phyloP scores from a whole-genome alignment of 2,888 invertebrate species.

The Pocota personata region DNA sequence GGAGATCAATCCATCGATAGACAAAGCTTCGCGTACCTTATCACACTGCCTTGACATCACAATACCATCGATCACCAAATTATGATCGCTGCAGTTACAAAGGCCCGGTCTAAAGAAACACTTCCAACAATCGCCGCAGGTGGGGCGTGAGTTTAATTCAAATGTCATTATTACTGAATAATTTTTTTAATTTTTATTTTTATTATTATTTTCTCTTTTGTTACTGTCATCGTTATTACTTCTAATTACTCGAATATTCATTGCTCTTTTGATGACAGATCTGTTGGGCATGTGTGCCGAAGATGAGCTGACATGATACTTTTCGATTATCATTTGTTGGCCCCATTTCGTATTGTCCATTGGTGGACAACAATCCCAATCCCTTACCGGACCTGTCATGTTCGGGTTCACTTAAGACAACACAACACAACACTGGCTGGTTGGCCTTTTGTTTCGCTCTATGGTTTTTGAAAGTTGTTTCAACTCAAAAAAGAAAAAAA shows the following conservation, averaged over 20 bases:
- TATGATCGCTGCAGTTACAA: constrained; percentile 61
- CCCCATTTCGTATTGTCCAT: background rate
- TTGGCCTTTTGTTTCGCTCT: background rate
- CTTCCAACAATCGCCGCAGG: constrained; percentile 16
- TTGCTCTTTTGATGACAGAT: constrained; percentile 42
- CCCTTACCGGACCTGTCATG: constrained; percentile 11
- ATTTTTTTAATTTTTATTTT: constrained; percentile 29
- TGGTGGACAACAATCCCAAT: background rate
- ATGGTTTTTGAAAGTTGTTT: constrained; percentile 26
- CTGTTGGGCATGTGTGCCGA: constrained; percentile 6
- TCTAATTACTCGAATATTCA: background rate
- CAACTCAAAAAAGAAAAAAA: constrained; percentile 3
- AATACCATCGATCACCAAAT: constrained; percentile 68
- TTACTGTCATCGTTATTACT: constrained; percentile 28
- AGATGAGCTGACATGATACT: constrained; percentile 38
- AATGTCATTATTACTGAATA: constrained; percentile 60
- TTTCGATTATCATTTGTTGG: background rate
- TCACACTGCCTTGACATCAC: constrained; percentile 51
- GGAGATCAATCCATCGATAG: constrained; percentile 51
- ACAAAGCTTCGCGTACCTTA: constrained; percentile 25
- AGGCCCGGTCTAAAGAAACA: constrained; percentile 8
- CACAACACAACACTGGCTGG: too few relatives aligned
- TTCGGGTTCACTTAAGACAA: constrained; percentile 29
- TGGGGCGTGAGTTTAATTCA: constrained; percentile 57
- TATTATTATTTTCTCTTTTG: constrained; percentile 14